Evolutionary conservation across 2,797 vertebrate genomes (phyloP), one percentile per base, ranked within the genome.

Genomic region (Amblyopsis hoosieri): DNA sequence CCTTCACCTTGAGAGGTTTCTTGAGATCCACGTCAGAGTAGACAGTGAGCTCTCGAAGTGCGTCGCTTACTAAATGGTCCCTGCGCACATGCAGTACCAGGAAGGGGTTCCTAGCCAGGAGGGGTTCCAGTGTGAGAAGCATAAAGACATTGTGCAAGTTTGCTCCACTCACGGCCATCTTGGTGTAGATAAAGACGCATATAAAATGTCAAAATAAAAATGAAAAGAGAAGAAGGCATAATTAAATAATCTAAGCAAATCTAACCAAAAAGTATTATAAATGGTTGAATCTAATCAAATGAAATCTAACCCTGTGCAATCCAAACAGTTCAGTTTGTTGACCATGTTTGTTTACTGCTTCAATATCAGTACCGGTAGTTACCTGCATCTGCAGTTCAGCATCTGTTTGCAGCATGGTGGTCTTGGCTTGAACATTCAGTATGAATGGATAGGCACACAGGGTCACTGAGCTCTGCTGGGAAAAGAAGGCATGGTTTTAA

Each of bases 301-400:
- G 13, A 29, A 46, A 48, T n/a, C 17, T 46, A 57, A 2, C 12
- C 45, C 13, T 12, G 14, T 12, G 8, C 45, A 15, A 58, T 19
- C 37, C 46, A 45, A n/a, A 12, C 56, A 15, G 42, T 13, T 29
- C 2, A 17, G 33, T n/a, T 17, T 4, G 3, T 57, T 19, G n/a
- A 42, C 3, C 13, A 14, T n/a, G 6, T 47, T 31, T 13, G 17
- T n/a, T 11, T 23, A 7, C 12, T 9, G 6, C 1, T 17, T n/a
- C 23, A 23, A 23, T 12, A 1, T 12, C 12, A 11, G 2, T 3
- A 5, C 1, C 17, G 12, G 4, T 15, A 3, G 17, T 53, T 90
- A 98, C 97, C 96, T 99, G 97, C 97, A 98, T 99, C 87, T 99
- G 97, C 67, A 99, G 91, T 65, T 98, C 96, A 46, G 96, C 97